Evolutionary conservation across 2,797 vertebrate species (phyloP).

Genomic region (Salmo trutta): DNA sequence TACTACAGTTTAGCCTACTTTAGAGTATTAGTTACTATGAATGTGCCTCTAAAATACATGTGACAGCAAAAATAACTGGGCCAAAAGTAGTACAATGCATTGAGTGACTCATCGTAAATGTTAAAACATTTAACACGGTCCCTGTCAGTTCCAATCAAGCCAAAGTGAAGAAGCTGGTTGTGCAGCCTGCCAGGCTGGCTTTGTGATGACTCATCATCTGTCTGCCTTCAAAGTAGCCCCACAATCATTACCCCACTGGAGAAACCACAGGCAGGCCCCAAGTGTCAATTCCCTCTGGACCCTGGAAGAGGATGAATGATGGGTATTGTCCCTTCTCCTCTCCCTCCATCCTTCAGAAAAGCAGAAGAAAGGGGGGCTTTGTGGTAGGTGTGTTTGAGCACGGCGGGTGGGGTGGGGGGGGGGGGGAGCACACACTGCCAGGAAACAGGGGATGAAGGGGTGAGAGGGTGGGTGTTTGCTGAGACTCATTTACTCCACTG

Average conservation of each 20-base stretch:
- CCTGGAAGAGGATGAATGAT: conserved; percentile 36
- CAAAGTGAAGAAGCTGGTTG: neutral
- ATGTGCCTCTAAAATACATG: neutral
- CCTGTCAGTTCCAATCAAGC: conserved; percentile 6
- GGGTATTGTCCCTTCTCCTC: conserved; percentile 31
- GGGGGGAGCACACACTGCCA: conserved; percentile 32
- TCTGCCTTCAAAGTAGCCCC: conserved; percentile 27
- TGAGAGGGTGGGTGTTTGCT: neutral
- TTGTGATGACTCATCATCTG: conserved; percentile 32
- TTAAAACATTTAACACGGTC: conserved; percentile 8
- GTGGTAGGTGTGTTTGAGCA: conserved; percentile 24
- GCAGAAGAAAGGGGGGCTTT: conserved; percentile 47
- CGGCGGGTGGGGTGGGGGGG: conserved; percentile 5
- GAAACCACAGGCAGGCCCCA: conserved; percentile 24
- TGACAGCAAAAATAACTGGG: neutral
- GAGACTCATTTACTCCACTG: conserved; percentile 8
- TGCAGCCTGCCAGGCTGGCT: neutral
- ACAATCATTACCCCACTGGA: conserved; percentile 33
- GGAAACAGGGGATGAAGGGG: conserved; percentile 25
- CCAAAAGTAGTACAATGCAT: conserved; percentile 7
- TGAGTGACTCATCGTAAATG: conserved; percentile 20
- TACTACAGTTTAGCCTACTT: neutral
- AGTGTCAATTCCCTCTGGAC: conserved; percentile 20
- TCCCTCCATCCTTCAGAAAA: conserved; percentile 31
- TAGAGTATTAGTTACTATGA: neutral